Evolutionary conservation across 2,113 vertebrate species (phyloP), one percentile per base, ranked within the genome.

Genomic region (Oceanites oceanicus): DNA sequence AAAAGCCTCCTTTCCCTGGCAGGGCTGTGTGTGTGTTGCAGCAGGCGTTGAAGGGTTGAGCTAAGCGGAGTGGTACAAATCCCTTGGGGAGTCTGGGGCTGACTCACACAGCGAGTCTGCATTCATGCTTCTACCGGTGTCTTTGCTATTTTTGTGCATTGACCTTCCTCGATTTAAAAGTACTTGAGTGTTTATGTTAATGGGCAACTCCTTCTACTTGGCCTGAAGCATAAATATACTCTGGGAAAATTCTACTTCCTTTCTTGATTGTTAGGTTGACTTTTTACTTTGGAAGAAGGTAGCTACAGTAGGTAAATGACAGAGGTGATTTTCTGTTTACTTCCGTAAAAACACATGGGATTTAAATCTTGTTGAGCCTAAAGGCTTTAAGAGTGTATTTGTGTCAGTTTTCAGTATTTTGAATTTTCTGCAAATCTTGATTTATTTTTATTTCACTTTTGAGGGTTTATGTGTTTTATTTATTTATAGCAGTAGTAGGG

Each of bases 71-170:
- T 36, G 36, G 16, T 29, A 34, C 49, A 32, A 8, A n/a, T 15
- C 34, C 70, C 10, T 0, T 8, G 65, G 10, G 49, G 26, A 67
- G 17, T 13, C 34, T 0, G 12, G 52, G 6, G 3, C 3, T 40
- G 9, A 1, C 32, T 71, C 52, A 4, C 14, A 3, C 15, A 49
- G n/a, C 61, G 32, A 49, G 22, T 38, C 49, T 65, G 56, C 14
- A 0, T 15, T 55, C 22, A 3, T 38, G n/a, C 23, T 58, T 21
- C 77, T 21, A 0, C 29, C 47, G 2, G 7, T 4, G n/a, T 7
- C 71, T 86, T 26, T 40, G 45, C 45, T 78, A 0, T 29, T 47
- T 2, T 6, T 56, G 63, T 29, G 50, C 34, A 16, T 53, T 15
- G 21, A 29, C 47, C 56, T 90, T 42, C 32, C 29, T 36, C 5